Evolutionary conservation across 2,888 invertebrate species (phyloP).

Genomic region (Trachelus stipa): DNA sequence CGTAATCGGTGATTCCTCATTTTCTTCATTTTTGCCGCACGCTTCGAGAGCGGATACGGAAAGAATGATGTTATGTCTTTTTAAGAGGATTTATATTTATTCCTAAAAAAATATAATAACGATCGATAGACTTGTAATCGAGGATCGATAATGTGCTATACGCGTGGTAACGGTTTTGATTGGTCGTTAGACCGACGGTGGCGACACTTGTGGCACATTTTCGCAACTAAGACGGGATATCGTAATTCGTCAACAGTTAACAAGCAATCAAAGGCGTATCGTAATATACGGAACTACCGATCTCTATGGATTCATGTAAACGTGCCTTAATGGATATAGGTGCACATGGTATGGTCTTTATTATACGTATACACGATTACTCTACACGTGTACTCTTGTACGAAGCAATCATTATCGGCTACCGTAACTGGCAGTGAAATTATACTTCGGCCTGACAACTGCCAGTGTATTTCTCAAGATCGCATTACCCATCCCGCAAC

Average conservation of each 20-base stretch:
- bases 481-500: slow-evolving; percentile 5
- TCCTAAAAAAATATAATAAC: slow-evolving; percentile 24
- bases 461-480: neutral
- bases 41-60: slow-evolving; percentile 35
- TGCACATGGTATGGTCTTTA: neutral
- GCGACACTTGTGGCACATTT: neutral
- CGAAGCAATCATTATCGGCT: slow-evolving; percentile 43
- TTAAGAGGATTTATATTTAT: neutral
- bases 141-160: neutral
- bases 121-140: slow-evolving; percentile 34
- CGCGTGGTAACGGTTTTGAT: neutral
- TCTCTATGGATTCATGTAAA: neutral
- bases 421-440: slow-evolving; percentile 46
- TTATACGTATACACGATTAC: slow-evolving; percentile 13
- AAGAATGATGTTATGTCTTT: slow-evolving; percentile 14
- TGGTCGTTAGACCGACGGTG: neutral
- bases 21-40: slow-evolving; percentile 35
- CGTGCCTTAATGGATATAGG: neutral
- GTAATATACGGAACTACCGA: neutral
- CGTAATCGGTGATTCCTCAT: slow-evolving; percentile 1
- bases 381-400: slow-evolving; percentile 18
- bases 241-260: neutral
- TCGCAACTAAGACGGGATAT: neutral
- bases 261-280: neutral
- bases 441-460: slow-evolving; percentile 18